Percentiles rank a stretch among this genome's conserved stretches.
Conservation (phyloP, 2,797 vertebrate species). For the Falco berigora region DNA sequence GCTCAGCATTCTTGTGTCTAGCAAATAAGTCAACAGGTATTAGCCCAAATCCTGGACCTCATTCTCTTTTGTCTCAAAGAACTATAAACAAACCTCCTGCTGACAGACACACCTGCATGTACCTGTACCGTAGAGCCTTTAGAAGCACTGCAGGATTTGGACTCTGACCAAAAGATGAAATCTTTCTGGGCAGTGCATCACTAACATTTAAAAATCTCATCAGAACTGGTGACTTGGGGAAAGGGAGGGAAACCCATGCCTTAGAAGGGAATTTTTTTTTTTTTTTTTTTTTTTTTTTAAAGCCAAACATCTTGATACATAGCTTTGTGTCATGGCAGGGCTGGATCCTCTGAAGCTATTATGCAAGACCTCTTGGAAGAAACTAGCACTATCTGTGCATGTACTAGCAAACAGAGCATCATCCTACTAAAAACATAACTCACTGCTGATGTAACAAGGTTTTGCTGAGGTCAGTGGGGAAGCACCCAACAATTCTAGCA, state of each 20-base stretch:
- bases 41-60: background rate
- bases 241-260: background rate
- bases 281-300: background rate
- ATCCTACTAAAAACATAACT: background rate
- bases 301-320: background rate
- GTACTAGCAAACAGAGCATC: background rate
- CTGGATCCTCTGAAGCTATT: background rate
- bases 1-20: background rate
- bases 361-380: background rate
- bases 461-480: background rate
- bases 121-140: background rate
- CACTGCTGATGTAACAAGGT: background rate
- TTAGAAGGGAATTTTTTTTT: background rate
- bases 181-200: background rate
- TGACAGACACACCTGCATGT: fast-evolving
- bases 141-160: background rate
- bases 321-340: background rate
- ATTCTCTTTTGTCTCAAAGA: background rate
- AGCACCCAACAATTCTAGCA: background rate
- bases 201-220: background rate
- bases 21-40: background rate
- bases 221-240: background rate
- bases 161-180: background rate
- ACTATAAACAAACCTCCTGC: background rate
- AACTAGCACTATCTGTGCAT: background rate